Evolutionary conservation across 2,113 vertebrate genomes (phyloP).

Genomic region (Vulpes ferrilata): DNA sequence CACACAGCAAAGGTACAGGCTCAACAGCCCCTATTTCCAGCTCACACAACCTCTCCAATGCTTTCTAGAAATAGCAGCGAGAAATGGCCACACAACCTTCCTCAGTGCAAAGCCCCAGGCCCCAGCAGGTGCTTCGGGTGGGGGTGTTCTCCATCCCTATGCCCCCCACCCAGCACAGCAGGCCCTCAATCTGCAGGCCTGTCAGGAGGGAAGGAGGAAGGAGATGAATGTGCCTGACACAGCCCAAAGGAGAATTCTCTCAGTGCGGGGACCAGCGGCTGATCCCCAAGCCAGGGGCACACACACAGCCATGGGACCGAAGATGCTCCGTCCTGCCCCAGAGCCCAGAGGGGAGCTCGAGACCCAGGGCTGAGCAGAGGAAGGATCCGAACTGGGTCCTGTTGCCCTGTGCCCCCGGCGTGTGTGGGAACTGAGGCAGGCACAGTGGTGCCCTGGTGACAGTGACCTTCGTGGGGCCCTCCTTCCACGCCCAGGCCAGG

Average conservation of each 20-base stretch:
- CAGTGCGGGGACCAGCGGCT: neutral
- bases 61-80: neutral
- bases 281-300: neutral
- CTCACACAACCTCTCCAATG: neutral
- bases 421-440: too few relatives aligned
- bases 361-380: neutral
- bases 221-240: rapidly evolving
- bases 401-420: rapidly evolving
- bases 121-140: neutral
- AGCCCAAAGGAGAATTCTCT: rapidly evolving
- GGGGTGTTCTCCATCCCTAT: too few relatives aligned
- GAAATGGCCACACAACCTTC: neutral
- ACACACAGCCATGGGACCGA: rapidly evolving
- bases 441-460: neutral
- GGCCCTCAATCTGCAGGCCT: neutral
- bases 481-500: rapidly evolving
- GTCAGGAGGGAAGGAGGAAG: rapidly evolving
- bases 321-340: rapidly evolving
- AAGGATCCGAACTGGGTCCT: neutral
- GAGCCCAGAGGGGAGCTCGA: neutral
- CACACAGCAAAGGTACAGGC: neutral
- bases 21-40: too few relatives aligned
- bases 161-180: neutral
- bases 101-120: rapidly evolving
- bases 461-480: neutral